Base-by-base conservation (phyloP, 2,888 invertebrate species). In the Amiota communis region DNA sequence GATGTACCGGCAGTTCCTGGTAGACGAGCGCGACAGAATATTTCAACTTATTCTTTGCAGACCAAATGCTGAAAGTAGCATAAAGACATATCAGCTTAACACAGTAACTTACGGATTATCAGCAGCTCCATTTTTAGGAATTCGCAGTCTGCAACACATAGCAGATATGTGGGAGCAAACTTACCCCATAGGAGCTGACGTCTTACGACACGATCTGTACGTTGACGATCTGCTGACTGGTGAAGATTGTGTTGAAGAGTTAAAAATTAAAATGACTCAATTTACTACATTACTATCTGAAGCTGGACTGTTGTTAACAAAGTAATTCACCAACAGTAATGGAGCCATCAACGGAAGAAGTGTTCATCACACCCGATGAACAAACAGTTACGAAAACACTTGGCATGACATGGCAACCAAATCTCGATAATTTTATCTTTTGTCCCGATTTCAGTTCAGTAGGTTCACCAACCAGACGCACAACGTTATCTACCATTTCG, bases 391-490 rank as follows among this genome's bases (percentile, higher is more conserved):
- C 46, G 12, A 63, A 63, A 63, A 63, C 63, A 20, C 63, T 63
- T 46, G 63, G 63, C n/a, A 63, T 63, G 63, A 46, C 63, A 63
- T 63, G 63, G 63, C 63, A 63, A 63, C 63, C 63, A 13, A 63
- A 63, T 8, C 11, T 13, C 10, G 63, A 63, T 20, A 63, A 2
- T 15, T 63, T 46, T n/a, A n/a, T n/a, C n/a, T n/a, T n/a, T n/a
- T n/a, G n/a, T 20, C 23, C 11, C 23, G 61, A 61, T 9, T 61
- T 61, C 11, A 23, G 15, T 9, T 36, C 61, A 9, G 20, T 10
- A 12, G 11, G 23, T 23, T 23, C 17, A 10, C 20, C 36, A 2
- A 61, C 61, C 13, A 61, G 61, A 20, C 61, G 36, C 23, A 61
- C 20, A 20, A 23, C 23, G 23, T 23, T 23, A 23, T 23, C 23